These are phyloP conservation scores for Bugula neritina DNA, from an alignment of 2,888 invertebrate species.

Conservation along the genomic window DNA sequence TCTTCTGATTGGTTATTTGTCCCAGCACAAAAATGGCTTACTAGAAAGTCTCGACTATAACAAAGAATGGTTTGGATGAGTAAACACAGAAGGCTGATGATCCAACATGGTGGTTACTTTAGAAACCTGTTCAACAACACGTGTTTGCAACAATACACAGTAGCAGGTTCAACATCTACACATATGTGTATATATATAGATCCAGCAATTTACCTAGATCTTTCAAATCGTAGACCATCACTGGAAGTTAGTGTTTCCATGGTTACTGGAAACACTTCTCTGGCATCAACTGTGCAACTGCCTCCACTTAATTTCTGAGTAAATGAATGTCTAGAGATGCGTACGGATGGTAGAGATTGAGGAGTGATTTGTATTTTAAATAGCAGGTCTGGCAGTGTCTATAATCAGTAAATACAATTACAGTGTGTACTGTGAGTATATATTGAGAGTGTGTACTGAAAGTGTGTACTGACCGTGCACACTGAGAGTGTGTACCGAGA, in stretches of 20 bases:
- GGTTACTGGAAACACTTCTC: conserved; percentile 11
- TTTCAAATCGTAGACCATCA: not conserved
- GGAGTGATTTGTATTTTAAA: conserved; percentile 28
- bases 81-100: not conserved
- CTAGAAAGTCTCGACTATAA: conserved; percentile 22
- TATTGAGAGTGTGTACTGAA: too few species aligned
- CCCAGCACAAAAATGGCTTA: conserved; percentile 34
- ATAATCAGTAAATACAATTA: too few species aligned
- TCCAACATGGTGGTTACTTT: not conserved
- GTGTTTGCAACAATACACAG: not conserved
- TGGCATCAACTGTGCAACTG: not conserved
- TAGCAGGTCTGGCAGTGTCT: conserved; percentile 9
- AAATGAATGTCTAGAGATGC: not conserved
- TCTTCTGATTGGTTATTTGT: conserved; percentile 30
- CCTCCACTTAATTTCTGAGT: conserved; percentile 24
- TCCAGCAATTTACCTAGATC: not conserved
- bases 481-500: too few species aligned
- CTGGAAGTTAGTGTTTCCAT: conserved; percentile 14
- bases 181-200: too few species aligned
- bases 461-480: too few species aligned
- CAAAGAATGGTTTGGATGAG: not conserved
- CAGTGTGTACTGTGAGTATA: too few species aligned
- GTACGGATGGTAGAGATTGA: conserved; percentile 27
- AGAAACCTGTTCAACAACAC: not conserved
- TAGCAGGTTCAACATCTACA: too few species aligned